Conservation (phyloP, 2,888 invertebrate species). For the Rotaria sp. region DNA sequence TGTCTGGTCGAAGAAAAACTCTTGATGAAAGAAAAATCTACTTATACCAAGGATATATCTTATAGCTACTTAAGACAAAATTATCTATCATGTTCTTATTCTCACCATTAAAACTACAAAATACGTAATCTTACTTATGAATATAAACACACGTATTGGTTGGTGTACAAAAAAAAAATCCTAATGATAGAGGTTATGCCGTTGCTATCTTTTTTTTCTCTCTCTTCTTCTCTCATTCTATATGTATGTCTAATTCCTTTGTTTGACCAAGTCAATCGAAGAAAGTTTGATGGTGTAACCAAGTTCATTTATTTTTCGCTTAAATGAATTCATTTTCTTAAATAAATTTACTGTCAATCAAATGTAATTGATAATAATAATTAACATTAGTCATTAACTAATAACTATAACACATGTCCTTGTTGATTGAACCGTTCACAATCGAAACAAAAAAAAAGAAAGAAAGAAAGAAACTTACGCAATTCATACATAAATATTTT, state of each 20-base stretch:
- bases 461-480: not conserved
- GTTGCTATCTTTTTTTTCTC: conserved; percentile 2
- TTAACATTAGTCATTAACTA: not conserved
- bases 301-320: not conserved
- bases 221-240: not conserved
- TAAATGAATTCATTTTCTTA: not conserved
- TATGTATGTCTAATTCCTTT: conserved; percentile 9
- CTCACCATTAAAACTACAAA: not conserved
- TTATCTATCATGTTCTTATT: not conserved
- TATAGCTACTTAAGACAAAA: not conserved
- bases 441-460: not conserved
- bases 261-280: not conserved
- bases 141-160: not conserved
- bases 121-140: not conserved
- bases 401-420: not conserved
- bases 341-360: not conserved
- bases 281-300: not conserved
- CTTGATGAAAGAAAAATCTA: not conserved
- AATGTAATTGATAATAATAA: not conserved
- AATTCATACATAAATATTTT: not conserved
- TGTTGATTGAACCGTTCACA: not conserved
- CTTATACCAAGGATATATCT: not conserved
- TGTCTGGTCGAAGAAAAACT: not conserved
- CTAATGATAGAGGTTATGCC: not conserved
- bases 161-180: not conserved